Evolutionary conservation across 2,888 invertebrate species (phyloP), one percentile per base, ranked within the genome.

Genomic region (Eupeodes latifasciatus): DNA sequence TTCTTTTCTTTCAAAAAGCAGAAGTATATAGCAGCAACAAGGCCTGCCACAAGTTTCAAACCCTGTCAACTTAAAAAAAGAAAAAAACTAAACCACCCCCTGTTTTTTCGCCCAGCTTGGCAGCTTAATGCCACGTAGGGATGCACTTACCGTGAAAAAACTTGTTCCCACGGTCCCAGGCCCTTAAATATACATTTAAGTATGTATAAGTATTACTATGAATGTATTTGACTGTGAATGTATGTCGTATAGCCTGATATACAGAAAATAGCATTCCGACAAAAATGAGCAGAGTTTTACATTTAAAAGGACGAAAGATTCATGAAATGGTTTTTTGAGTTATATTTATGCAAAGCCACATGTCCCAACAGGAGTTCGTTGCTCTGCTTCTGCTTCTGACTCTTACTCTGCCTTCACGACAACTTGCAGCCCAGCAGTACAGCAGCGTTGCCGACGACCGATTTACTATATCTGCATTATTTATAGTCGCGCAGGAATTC

Each of bases 111-210:
- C 69, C 59, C 27, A 44, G 44, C 72, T 72, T 57, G 72, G 59
- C 34, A 81, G 55, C 77, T 77, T 85, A 85, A 72, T 72, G 67
- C 80, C 80, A 72, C 80, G 71, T 85, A 62, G 71, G 62, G 75
- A 80, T 85, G 77, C 87, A 80, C 80, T 79, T 76, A 86, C 83
- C 76, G 83, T 79, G 76, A 40, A 82, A 47, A 87, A 82, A 72
- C 36, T 79, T 80, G 27, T 81, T 80, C 83, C 61, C 79, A 83
- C 83, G 76, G 53, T 78, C 59, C 47, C 71, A 40, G 77, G 19
- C 49, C 67, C 47, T 77, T 81, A 66, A 51, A 80, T 53, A 72
- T 40, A 44, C 51, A 51, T 67, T n/a, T 49, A 27, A 12, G 9
- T 9, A n/a, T 59, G 40, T 40, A 40, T 40, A 40, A 40, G 9